Conservation (phyloP, 2,113 vertebrate genomes). For the Onychostoma macrolepis region DNA sequence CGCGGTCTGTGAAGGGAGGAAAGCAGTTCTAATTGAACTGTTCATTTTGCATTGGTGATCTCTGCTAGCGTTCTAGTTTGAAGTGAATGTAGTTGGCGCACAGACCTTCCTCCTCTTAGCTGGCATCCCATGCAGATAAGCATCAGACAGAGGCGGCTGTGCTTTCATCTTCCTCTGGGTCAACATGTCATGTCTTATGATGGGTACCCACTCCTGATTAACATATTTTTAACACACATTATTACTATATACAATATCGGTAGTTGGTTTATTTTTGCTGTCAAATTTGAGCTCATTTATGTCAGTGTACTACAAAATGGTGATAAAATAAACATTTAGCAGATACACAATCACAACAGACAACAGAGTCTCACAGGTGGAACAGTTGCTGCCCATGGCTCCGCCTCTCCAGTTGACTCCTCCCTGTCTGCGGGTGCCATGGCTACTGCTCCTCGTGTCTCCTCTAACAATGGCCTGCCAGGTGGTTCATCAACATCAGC, state of each 20-base stretch:
- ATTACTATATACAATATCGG: not conserved
- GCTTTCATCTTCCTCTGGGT: constrained; percentile 90
- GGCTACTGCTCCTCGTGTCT: constrained; percentile 65
- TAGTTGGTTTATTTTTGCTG: not conserved
- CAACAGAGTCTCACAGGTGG: constrained; percentile 80
- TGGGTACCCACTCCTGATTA: constrained; percentile 89
- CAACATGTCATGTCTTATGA: constrained; percentile 90
- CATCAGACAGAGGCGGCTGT: constrained; percentile 89
- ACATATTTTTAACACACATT: constrained; percentile 3
- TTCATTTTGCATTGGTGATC: not conserved
- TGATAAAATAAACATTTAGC: too few relatives aligned
- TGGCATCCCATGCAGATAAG: constrained; percentile 92
- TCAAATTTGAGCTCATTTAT: not conserved
- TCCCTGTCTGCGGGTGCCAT: constrained; percentile 73
- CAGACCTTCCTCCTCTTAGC: constrained; percentile 91
- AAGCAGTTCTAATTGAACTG: not conserved
- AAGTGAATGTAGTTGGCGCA: not conserved
- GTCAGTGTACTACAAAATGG: not conserved
- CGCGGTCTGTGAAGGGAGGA: constrained; percentile 74
- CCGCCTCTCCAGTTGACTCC: constrained; percentile 76
- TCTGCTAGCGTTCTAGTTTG: too few relatives aligned
- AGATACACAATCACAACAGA: too few relatives aligned
- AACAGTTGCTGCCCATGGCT: constrained; percentile 86
- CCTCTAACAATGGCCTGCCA: constrained; percentile 69
- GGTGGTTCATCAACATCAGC: constrained; percentile 64